Conservation (phyloP, 2,888 invertebrate genomes). For the Nephrotoma appendiculata region DNA sequence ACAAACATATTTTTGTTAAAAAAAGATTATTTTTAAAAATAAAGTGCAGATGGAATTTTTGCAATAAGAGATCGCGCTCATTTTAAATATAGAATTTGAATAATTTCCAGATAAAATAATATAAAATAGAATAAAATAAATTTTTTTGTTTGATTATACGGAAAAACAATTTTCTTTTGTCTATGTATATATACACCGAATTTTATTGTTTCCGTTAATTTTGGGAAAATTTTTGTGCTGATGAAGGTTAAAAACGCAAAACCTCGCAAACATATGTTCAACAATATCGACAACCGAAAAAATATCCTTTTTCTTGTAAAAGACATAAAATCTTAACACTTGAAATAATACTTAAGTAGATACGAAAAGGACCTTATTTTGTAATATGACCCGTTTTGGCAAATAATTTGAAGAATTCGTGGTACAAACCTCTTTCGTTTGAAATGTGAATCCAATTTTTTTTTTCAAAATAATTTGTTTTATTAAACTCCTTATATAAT, state of each 20-base stretch:
- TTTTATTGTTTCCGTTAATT: not conserved
- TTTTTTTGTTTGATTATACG: not conserved
- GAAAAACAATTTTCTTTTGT: not conserved
- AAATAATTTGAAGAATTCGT: not conserved
- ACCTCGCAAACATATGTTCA: not conserved
- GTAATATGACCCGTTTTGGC: not conserved
- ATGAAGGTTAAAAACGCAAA: not conserved
- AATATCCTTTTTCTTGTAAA: not conserved
- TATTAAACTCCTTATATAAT: not conserved
- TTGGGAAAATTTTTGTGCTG: not conserved
- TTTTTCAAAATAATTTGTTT: not conserved
- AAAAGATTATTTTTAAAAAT: not conserved
- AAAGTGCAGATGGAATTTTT: not conserved
- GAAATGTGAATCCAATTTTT: not conserved
- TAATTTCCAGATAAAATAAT: not conserved
- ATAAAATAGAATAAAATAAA: not conserved
- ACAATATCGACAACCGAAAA: not conserved
- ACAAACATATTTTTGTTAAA: not conserved
- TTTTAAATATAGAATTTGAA: not conserved
- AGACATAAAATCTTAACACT: not conserved
- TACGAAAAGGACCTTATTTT: not conserved
- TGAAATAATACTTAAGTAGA: not conserved
- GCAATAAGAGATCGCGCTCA: not conserved
- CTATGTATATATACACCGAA: not conserved
- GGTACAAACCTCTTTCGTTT: not conserved